Base-by-base conservation (phyloP, 2,888 invertebrate genomes). In the Allacma fusca region DNA sequence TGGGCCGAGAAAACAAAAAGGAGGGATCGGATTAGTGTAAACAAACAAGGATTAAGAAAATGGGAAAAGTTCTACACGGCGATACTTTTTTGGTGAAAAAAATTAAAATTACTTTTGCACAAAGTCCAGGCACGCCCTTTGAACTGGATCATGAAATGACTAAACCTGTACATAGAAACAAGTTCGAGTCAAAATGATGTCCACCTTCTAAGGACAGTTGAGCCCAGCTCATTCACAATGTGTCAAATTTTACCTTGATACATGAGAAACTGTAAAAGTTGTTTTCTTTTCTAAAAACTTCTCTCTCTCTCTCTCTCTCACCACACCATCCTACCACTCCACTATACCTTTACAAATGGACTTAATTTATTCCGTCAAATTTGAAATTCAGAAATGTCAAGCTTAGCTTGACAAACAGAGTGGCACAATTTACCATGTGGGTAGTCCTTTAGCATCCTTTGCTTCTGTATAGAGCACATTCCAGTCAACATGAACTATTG, bases 331-430 rank as follows among this genome's bases (percentile, higher is more conserved):
- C 13, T 1, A 19, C 29, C 1, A 34, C 34, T 13, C 0, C 67
- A 68, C 21, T 9, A 29, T n/a, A 19, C 16, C 16, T 69, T 12
- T 69, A 23, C 43, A 69, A 29, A 69, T 23, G 24, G 7, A 23
- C 65, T 67, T 67, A 59, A 72, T 72, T 72, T 59, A 72, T 72
- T 72, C 59, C 59, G n/a, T 59, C 59, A 44, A 72, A 72, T 72
- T 50, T 23, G 5, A 72, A 72, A 59, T 72, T 72, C 59, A 21
- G 12, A 72, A 57, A 29, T 72, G 70, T 70, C 70, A 70, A 69
- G 26, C 13, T 24, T 13, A 23, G 26, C 23, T 19, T 72, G 72
- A 72, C 72, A 72, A 72, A 72, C 59, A 72, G 72, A 72, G 59
- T 72, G 72, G n/a, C 59, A 72, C 59, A 29, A 50, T 43, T 69